These are phyloP conservation scores for Toxotes chatareus DNA, from an alignment of 2,113 vertebrate species.

Conservation along the genomic window DNA sequence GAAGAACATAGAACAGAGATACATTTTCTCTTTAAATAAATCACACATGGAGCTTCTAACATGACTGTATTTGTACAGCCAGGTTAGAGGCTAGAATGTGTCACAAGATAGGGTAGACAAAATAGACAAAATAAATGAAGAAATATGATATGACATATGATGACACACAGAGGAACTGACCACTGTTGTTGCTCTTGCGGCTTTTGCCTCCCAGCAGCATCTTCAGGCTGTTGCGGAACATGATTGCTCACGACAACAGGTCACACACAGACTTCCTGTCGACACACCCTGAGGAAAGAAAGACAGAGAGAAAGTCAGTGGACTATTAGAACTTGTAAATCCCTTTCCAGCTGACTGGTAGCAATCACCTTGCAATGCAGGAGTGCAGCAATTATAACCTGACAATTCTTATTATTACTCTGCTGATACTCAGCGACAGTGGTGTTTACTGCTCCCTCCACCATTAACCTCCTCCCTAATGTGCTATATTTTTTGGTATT, in stretches of 20 bases:
- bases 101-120: not conserved
- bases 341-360: not conserved
- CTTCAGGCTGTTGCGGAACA: conserved; percentile 99
- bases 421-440: not conserved
- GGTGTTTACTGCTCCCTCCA: not conserved
- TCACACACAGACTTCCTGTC: conserved; percentile 25
- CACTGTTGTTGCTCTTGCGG: conserved; percentile 93
- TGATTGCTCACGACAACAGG: conserved; percentile 74
- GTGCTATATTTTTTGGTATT: not conserved
- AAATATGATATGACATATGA: not conserved
- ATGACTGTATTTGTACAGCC: too few relatives aligned
- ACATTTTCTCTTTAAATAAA: not conserved
- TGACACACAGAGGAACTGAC: conserved; percentile 83
- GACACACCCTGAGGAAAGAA: not conserved
- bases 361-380: not conserved
- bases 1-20: not conserved
- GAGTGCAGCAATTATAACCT: not conserved
- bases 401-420: not conserved
- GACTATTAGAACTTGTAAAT: not conserved
- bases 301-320: not conserved
- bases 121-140: too few relatives aligned
- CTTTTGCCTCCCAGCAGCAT: conserved; percentile 96
- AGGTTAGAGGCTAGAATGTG: not conserved
- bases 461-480: not conserved
- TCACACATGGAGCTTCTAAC: not conserved